These are phyloP conservation scores for Plecturocebus donacophilus DNA, from an alignment of 2,113 vertebrate species.

Conservation along the genomic window DNA sequence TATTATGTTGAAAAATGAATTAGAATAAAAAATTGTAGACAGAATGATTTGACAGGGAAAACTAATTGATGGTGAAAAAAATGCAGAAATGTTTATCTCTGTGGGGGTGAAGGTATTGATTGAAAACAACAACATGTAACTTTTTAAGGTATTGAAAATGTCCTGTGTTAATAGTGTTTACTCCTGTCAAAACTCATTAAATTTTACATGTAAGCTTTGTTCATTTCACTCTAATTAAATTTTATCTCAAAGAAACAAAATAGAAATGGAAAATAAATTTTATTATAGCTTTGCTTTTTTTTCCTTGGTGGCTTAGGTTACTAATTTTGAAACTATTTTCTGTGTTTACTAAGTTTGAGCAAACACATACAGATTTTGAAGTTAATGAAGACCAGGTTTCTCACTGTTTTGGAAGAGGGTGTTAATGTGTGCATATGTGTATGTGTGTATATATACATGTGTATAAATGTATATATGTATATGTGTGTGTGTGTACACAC, in stretches of 20 bases:
- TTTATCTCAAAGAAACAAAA: slow-evolving; percentile 20
- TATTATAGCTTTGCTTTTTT: neutral
- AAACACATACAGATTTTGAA: neutral
- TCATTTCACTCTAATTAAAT: slow-evolving; percentile 20
- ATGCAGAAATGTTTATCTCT: neutral
- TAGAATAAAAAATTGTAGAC: neutral
- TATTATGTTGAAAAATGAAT: neutral
- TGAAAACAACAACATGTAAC: neutral
- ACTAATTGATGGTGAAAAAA: neutral
- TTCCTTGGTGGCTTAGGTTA: neutral
- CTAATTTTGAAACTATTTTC: neutral
- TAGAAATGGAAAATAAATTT: neutral
- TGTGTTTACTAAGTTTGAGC: neutral
- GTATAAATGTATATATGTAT: neutral
- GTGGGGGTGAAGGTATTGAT: neutral
- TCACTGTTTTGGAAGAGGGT: neutral
- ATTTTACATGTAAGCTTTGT: neutral
- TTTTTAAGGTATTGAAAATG: neutral
- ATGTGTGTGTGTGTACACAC: no score
- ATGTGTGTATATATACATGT: no score
- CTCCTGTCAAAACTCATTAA: slow-evolving; percentile 8
- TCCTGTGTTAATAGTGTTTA: neutral
- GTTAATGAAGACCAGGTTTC: neutral
- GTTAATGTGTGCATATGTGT: no score
- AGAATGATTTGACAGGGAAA: neutral